Conservation (phyloP, 2,797 vertebrate species). For the Dendrocincla fuliginosa region DNA sequence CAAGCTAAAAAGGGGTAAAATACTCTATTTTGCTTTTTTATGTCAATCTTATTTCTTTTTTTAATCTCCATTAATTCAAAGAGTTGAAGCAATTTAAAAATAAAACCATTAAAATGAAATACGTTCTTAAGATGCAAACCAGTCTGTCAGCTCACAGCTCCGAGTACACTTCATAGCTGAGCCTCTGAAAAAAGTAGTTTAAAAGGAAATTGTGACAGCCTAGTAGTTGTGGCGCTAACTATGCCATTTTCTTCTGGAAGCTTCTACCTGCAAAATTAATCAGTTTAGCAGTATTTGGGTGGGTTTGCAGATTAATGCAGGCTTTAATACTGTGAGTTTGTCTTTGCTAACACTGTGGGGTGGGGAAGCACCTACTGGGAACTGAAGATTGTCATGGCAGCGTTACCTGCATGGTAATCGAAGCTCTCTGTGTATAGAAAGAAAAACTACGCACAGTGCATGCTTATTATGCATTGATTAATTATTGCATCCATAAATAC, state of each 20-base stretch:
- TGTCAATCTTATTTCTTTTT: conserved; percentile 2
- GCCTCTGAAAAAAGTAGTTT: neutral
- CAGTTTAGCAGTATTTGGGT: neutral
- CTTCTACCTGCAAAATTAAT: conserved; percentile 16
- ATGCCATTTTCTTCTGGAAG: neutral
- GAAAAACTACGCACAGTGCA: accelerated
- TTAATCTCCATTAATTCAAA: conserved; percentile 36
- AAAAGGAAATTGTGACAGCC: neutral
- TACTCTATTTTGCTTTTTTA: neutral
- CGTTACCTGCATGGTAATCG: neutral
- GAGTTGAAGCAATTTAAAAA: conserved; percentile 42
- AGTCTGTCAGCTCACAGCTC: neutral
- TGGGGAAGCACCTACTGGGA: neutral
- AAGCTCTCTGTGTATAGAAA: neutral
- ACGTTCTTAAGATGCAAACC: conserved; percentile 3
- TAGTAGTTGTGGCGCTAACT: neutral
- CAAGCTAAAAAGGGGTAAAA: neutral
- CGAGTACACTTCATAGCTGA: neutral
- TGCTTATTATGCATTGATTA: neutral
- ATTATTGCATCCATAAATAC: conserved; percentile 10
- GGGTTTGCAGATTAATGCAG: neutral
- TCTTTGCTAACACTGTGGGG: neutral
- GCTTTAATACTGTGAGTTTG: neutral
- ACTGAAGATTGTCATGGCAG: neutral
- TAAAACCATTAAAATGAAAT: conserved; percentile 37